Evolutionary conservation across 2,888 invertebrate genomes (phyloP).

Genomic region (Dryadula phaetusa): DNA sequence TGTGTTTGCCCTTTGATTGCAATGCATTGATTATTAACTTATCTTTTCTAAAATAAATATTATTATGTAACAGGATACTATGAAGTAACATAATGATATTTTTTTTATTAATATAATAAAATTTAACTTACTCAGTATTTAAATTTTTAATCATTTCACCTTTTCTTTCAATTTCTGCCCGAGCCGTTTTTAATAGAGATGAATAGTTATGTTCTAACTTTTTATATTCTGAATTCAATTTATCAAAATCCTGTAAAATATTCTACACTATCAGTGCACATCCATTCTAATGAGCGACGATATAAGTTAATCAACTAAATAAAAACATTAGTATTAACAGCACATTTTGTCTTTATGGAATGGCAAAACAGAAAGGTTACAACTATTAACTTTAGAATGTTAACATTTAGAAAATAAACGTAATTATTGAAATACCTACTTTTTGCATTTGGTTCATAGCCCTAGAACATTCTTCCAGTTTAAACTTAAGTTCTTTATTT

Average conservation of each 20-base stretch:
- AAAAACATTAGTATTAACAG: conserved; percentile 7
- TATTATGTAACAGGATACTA: background rate
- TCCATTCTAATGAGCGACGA: conserved; percentile 54
- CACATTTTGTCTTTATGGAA: background rate
- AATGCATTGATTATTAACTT: conserved; percentile 60
- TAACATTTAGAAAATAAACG: background rate
- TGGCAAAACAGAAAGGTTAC: too few species aligned
- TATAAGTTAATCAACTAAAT: background rate
- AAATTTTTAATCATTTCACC: conserved; percentile 66
- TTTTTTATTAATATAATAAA: conserved; percentile 14
- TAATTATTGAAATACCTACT: conserved; percentile 59
- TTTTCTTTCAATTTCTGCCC: conserved; percentile 73
- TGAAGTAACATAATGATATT: background rate
- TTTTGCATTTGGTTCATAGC: conserved; percentile 66
- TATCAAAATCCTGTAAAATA: conserved; percentile 79
- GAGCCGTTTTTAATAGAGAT: conserved; percentile 71
- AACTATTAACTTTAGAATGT: too few species aligned
- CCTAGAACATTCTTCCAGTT: conserved; percentile 61
- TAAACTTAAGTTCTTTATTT: conserved; percentile 65
- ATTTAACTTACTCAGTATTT: conserved; percentile 69
- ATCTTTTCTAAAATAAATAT: conserved; percentile 67
- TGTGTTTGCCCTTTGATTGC: conserved; percentile 53
- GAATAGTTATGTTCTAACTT: conserved; percentile 70
- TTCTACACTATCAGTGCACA: conserved; percentile 77
- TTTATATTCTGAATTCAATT: conserved; percentile 62